Conservation (phyloP, 2,113 vertebrate genomes). For the Mionectes macconnelli region DNA sequence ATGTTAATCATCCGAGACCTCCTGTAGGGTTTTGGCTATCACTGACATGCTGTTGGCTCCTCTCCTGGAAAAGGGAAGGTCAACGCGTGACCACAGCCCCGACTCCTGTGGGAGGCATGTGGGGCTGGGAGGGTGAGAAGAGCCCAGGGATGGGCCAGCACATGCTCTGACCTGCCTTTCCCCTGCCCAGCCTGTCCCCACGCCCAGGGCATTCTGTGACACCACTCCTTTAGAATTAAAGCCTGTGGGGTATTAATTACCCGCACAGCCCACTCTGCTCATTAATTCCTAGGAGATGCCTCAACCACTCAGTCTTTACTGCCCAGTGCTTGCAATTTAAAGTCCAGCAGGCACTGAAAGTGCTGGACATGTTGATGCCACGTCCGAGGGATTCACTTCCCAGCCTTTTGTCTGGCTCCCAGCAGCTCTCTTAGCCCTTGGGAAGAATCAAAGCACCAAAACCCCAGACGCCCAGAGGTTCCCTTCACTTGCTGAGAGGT, state of each 20-base stretch:
- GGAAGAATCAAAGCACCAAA: neutral
- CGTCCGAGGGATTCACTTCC: neutral
- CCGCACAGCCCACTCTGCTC: neutral
- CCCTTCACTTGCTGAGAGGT: neutral
- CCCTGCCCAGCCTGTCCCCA: neutral
- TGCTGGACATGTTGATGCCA: neutral
- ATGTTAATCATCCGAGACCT: neutral
- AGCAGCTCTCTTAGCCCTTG: neutral
- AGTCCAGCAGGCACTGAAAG: neutral
- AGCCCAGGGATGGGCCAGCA: constrained; percentile 5
- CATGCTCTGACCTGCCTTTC: neutral
- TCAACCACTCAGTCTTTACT: neutral
- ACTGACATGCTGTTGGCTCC: neutral
- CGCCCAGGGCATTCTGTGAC: neutral
- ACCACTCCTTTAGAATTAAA: neutral
- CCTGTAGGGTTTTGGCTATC: neutral
- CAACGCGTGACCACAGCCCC: neutral
- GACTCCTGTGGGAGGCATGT: neutral
- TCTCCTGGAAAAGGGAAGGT: constrained; percentile 49
- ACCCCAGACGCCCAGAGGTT: accelerated
- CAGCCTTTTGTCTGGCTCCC: neutral
- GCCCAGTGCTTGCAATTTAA: neutral
- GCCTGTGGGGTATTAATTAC: neutral
- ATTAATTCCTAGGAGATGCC: neutral
- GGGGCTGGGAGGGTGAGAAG: neutral